Evolutionary conservation across 2,113 vertebrate genomes (phyloP), one percentile per base, ranked within the genome.

Genomic region (Forbesichthys agassizii): DNA sequence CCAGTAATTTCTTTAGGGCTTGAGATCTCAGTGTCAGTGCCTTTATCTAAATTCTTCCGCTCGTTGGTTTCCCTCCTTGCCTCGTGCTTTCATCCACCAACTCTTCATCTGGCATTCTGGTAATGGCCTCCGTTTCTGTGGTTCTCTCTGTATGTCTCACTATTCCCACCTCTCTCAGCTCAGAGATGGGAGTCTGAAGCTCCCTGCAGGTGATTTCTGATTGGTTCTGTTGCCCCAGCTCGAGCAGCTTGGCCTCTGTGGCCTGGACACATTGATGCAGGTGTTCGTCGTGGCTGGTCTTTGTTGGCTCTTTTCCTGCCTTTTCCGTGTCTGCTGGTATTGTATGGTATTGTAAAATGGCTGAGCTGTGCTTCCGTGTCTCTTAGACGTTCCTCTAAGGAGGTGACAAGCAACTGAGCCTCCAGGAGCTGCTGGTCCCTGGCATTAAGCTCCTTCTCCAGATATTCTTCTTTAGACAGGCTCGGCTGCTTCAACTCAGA

Each of bases 401-500:
- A 82, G 46, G 74, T 7, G 63, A 90, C 68, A 16, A 86, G 63
- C 1, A 33, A 54, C 74, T 80, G 79, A 12, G 83, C 84, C 66
- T 89, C 88, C 64, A 83, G 71, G 33, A 90, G 82, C 64, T 88
- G 58, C 73, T 76, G 73, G 55, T 68, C 77, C 64, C 72, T 87
- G 63, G 56, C 18, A 48, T 57, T 66, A 46, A 92, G 73, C 82
- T 90, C 88, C 57, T 0, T 58, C 58, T 85, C 78, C 73, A 90
- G 68, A 46, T 42, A 53, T 13, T 82, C 76, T 0, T 62, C n/a
- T 36, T 69, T 49, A 0, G 60, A 16, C 20, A 60, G 70, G 1
- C 11, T 81, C 27, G n/a, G 56, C 12, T 80, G 76, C 12, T 88
- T 82, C 65, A 69, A 73, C 18, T 89, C 83, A 1, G 75, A 73